Conservation (phyloP, 2,797 vertebrate species). For the Tenualosa ilisha region DNA sequence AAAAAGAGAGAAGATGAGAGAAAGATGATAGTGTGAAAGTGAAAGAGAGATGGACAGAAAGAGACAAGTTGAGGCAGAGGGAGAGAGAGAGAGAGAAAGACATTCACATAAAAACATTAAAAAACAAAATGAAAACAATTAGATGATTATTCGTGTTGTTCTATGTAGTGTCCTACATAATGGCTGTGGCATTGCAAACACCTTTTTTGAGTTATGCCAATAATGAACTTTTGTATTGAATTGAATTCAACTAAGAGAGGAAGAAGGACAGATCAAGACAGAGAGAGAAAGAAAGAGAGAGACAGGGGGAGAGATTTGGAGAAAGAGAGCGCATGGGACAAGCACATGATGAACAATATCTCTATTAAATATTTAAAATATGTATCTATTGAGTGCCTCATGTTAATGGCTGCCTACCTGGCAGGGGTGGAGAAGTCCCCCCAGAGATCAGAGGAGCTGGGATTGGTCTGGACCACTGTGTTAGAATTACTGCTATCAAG, state of each 20-base stretch:
- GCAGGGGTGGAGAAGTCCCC: slow-evolving; percentile 88
- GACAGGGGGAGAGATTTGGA: background rate
- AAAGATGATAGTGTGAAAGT: background rate
- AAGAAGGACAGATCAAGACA: background rate
- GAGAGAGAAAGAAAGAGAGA: background rate
- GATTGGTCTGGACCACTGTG: slow-evolving; percentile 69
- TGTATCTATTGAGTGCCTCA: background rate
- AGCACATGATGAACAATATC: too few relatives aligned
- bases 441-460: slow-evolving; percentile 81
- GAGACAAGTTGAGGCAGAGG: too few relatives aligned
- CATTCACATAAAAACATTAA: too few relatives aligned
- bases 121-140: too few relatives aligned
- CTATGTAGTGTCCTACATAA: too few relatives aligned
- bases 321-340: too few relatives aligned
- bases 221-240: too few relatives aligned
- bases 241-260: background rate
- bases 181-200: too few relatives aligned
- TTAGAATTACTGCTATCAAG: slow-evolving; percentile 82
- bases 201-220: too few relatives aligned
- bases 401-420: slow-evolving; percentile 70
- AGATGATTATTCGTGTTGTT: too few relatives aligned
- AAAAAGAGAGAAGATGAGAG: too few relatives aligned
- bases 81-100: background rate
- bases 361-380: too few relatives aligned
- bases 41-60: background rate